A percentile compares a stretch with the other conserved stretches of the same genome.
phyloP scores from a whole-genome alignment of 2,113 vertebrate species.

The Petromus typicus region DNA sequence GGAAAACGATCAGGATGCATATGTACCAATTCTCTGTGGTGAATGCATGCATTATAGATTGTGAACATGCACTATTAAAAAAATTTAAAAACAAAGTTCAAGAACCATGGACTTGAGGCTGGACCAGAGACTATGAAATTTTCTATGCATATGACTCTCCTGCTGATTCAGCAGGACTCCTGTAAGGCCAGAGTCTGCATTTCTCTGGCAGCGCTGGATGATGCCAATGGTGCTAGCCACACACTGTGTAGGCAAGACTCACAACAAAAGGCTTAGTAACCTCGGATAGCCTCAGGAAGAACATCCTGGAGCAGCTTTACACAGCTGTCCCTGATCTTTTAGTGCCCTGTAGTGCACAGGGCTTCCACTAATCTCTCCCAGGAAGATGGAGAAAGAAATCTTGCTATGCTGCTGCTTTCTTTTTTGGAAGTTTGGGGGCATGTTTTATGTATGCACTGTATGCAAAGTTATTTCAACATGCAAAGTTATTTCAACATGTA shows the following conservation, averaged over 20 bases:
- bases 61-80: background rate
- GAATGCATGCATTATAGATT: background rate
- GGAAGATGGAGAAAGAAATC: background rate
- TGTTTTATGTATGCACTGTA: background rate
- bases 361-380: background rate
- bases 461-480: background rate
- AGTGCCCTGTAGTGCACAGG: too few species aligned
- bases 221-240: background rate
- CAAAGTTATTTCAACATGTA: background rate
- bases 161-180: background rate
- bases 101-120: background rate
- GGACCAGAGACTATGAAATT: background rate
- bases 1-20: background rate
- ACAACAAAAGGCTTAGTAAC: rapidly evolving
- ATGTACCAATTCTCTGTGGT: background rate
- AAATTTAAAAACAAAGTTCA: background rate
- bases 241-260: background rate
- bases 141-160: background rate
- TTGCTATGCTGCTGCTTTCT: background rate
- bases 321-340: background rate
- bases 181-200: too few species aligned
- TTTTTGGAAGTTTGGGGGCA: background rate
- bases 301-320: background rate
- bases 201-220: background rate
- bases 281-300: background rate